These are phyloP conservation scores for Planiliza haematocheilus DNA, from an alignment of 2,113 vertebrate species.

Conservation along the genomic window DNA sequence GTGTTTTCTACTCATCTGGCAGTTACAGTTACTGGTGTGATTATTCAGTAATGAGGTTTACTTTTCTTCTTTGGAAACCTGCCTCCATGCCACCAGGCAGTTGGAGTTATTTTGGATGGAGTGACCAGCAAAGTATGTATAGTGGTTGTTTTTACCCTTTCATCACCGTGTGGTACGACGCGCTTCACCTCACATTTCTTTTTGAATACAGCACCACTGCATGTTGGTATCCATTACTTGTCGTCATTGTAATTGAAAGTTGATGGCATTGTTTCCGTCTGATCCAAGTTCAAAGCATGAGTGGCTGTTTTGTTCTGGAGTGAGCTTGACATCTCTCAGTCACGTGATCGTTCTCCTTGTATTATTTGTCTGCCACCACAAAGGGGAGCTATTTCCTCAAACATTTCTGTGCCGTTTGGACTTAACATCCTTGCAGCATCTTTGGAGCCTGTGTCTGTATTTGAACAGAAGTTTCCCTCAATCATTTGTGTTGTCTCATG, in stretches of 20 bases:
- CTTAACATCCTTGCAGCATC: neutral
- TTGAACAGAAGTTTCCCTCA: neutral
- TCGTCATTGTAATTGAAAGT: neutral
- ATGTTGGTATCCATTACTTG: constrained; percentile 17
- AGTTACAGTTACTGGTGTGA: neutral
- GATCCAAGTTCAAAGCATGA: neutral
- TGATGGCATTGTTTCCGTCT: neutral
- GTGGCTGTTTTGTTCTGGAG: neutral
- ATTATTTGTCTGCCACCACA: constrained; percentile 24
- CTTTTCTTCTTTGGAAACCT: constrained; percentile 71
- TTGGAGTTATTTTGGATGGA: constrained; percentile 96
- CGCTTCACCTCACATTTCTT: neutral
- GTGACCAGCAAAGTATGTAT: constrained; percentile 95
- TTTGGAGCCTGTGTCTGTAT: neutral
- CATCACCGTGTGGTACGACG: constrained; percentile 2
- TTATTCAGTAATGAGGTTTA: constrained; percentile 26
- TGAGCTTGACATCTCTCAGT: too few relatives aligned
- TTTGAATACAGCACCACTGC: constrained; percentile 4
- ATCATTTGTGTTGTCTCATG: constrained; percentile 22
- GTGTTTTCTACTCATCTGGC: too few relatives aligned
- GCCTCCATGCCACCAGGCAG: constrained; percentile 88
- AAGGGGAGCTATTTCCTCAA: constrained; percentile 47
- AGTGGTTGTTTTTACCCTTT: constrained; percentile 52
- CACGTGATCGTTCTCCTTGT: constrained; percentile 1
- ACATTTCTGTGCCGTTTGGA: neutral